phyloP scores from a whole-genome alignment of 2,888 invertebrate genomes.

The Tenthredo amoena region DNA sequence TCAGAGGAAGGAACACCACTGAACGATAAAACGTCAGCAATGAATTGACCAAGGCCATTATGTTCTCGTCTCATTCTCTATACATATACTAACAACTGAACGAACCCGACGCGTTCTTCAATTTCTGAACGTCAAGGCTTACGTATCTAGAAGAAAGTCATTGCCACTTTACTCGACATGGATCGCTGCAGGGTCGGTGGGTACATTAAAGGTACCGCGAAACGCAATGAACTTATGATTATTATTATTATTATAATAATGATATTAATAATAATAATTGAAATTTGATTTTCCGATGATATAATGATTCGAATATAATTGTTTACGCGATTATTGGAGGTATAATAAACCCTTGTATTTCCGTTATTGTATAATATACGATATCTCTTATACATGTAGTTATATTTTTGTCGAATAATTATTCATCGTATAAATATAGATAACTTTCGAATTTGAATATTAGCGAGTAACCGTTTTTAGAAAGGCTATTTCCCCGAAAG shows the following conservation, averaged over 20 bases:
- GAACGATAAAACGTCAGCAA: neutral
- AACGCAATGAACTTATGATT: neutral
- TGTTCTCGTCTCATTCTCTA: neutral
- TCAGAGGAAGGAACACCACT: neutral
- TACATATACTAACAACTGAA: neutral
- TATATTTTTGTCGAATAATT: no score
- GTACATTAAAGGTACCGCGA: constrained; percentile 53
- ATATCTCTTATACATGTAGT: no score
- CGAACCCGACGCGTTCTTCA: neutral
- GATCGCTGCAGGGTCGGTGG: neutral
- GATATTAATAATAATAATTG: no score
- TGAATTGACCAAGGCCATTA: constrained; percentile 32
- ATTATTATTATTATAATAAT: neutral
- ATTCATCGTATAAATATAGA: no score
- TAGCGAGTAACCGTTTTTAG: no score
- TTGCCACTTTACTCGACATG: constrained; percentile 59
- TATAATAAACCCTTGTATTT: no score
- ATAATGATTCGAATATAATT: no score
- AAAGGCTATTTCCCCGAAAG: no score
- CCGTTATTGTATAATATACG: no score
- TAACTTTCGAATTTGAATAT: no score
- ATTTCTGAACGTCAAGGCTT: constrained; percentile 38
- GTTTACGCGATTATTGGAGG: no score
- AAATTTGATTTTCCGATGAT: no score
- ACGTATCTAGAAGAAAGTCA: constrained; percentile 66